Evolutionary conservation across 2,888 invertebrate species (phyloP).

Genomic region (Argynnis bischoffii): DNA sequence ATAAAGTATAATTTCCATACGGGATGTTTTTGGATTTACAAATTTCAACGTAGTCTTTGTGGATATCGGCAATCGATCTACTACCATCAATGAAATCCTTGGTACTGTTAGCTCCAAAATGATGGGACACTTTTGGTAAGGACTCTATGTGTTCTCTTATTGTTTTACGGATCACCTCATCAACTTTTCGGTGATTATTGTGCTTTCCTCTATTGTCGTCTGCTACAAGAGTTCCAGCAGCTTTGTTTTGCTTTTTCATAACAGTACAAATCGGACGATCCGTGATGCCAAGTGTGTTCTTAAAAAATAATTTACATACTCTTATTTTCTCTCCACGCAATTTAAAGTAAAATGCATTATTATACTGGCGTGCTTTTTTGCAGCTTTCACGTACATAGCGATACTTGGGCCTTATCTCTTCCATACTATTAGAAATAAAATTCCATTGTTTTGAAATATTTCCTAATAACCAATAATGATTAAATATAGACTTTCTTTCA

Average conservation of each 20-base stretch:
- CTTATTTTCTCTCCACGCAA: constrained; percentile 32
- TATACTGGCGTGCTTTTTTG: constrained; percentile 12
- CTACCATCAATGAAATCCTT: neutral
- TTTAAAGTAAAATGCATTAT: constrained; percentile 32
- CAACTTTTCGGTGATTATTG: neutral
- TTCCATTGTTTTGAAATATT: constrained; percentile 26
- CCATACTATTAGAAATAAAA: constrained; percentile 22
- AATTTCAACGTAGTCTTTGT: neutral
- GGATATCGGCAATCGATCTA: neutral
- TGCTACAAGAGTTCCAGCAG: neutral
- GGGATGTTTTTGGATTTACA: neutral
- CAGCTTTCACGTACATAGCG: constrained; percentile 16
- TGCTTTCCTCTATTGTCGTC: neutral
- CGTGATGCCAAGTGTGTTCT: constrained; percentile 37
- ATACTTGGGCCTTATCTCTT: constrained; percentile 25
- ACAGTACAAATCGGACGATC: constrained; percentile 36
- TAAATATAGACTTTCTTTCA: constrained; percentile 27
- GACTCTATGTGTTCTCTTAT: neutral
- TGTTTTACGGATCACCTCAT: neutral
- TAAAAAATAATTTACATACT: constrained; percentile 38
- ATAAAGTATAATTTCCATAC: neutral
- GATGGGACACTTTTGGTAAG: neutral
- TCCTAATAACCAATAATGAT: constrained; percentile 31
- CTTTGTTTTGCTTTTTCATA: constrained; percentile 21
- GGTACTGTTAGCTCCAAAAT: neutral